Evolutionary conservation across 1,140 invertebrate genomes (phyloP).

Genomic region (Drosophila lini): DNA sequence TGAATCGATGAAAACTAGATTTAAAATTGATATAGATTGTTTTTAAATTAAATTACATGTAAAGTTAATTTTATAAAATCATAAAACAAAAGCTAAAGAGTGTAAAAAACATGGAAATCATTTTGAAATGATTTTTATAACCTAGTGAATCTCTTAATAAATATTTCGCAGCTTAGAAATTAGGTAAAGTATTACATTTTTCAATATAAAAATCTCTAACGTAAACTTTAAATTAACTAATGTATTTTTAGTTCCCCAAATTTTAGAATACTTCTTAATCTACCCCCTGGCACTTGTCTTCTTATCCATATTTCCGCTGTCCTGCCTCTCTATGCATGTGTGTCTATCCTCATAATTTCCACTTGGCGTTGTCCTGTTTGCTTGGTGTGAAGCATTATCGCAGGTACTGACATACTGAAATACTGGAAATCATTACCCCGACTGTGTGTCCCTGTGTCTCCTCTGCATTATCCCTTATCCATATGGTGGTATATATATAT

Average conservation of each 20-base stretch:
- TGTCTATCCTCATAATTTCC: constrained; percentile 43
- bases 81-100: not conserved
- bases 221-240: no score
- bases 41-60: not conserved
- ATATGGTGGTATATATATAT: constrained; percentile 4
- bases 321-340: constrained; percentile 14
- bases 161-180: no score
- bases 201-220: no score
- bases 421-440: constrained; percentile 11
- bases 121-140: not conserved
- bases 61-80: no score
- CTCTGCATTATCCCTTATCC: constrained; percentile 5
- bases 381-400: constrained; percentile 66
- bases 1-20: not conserved
- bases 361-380: constrained; percentile 69
- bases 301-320: constrained; percentile 14
- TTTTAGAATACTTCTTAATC: not conserved
- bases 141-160: no score
- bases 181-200: no score
- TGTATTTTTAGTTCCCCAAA: not conserved
- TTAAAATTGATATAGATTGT: not conserved
- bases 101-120: not conserved
- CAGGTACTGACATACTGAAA: constrained; percentile 43
- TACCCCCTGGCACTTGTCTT: constrained; percentile 25
- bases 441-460: constrained; percentile 1